Evolutionary conservation across 2,888 invertebrate genomes (phyloP), one percentile per base, ranked within the genome.

Genomic region (Amitus sp.): DNA sequence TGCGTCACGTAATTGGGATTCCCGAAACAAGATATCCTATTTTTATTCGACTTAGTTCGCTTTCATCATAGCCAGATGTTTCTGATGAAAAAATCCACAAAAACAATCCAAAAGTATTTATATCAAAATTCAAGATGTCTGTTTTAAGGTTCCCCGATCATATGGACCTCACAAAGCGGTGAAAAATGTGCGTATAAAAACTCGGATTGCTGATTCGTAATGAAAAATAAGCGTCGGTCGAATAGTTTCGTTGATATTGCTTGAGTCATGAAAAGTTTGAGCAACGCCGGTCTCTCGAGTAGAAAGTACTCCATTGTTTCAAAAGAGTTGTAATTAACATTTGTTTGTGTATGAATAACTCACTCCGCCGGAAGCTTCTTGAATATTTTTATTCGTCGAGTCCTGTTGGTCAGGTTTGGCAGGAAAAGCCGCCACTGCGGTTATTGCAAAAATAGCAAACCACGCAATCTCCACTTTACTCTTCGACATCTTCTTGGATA

Each of bases 401-500:
- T 67, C 67, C 60, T 65, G n/a, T n/a, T n/a, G 4, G 45, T 52
- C 55, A 23, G 9, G 46, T 34, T 45, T 46, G 1, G 37, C 39
- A 5, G 69, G 69, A 40, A 62, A 10, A 28, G 68, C 68, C 9
- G 34, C 46, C 6, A 62, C 69, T 15, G 64, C 20, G 45, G 52
- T 58, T 47, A 68, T 58, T 47, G 66, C 9, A 12, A 61, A 60
- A 57, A 67, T 52, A 28, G 69, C 48, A 42, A 66, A 47, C 43
- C 70, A 33, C 33, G 65, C 65, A 34, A 65, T 62, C 50, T 65
- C 63, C 47, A 68, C 69, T 51, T 66, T 55, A 58, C 60, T 20
- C 54, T 47, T 66, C 71, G 70, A 66, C 75, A 76, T 76, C 75
- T 71, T 72, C 61, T 47, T 39, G 45, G 61, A 66, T 54, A 76